These are phyloP conservation scores for Protodeltote pygarga DNA, from an alignment of 2,888 invertebrate genomes.

Conservation along the genomic window DNA sequence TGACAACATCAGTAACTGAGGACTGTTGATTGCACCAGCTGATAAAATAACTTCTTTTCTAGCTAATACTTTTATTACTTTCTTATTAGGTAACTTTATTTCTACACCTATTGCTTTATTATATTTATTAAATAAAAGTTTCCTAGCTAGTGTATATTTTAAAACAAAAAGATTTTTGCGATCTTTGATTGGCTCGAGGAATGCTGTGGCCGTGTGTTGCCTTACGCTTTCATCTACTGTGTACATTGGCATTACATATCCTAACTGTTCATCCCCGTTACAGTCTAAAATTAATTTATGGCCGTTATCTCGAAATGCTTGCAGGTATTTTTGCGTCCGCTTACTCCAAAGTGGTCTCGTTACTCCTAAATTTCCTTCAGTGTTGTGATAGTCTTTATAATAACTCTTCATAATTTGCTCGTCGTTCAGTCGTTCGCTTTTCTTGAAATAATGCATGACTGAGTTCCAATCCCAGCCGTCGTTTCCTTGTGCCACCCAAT, in stretches of 20 bases:
- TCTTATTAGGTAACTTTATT: conserved; percentile 47
- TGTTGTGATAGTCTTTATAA: conserved; percentile 60
- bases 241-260: conserved; percentile 53
- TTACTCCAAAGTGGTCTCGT: conserved; percentile 62
- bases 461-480: conserved; percentile 66
- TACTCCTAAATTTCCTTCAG: conserved; percentile 57
- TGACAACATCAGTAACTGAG: conserved; percentile 70
- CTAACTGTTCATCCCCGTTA: conserved; percentile 57
- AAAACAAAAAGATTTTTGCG: conserved; percentile 58
- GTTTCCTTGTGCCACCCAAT: conserved; percentile 86
- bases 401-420: conserved; percentile 53
- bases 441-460: conserved; percentile 62
- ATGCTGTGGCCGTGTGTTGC: conserved; percentile 58
- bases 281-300: conserved; percentile 53
- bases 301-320: conserved; percentile 61
- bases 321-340: conserved; percentile 65
- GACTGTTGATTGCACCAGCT: conserved; percentile 66
- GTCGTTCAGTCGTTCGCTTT: conserved; percentile 58
- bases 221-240: conserved; percentile 54
- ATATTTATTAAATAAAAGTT: conserved; percentile 54
- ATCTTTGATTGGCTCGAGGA: conserved; percentile 51
- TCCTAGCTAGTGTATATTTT: conserved; percentile 59
- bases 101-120: conserved; percentile 59
- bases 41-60: conserved; percentile 65
- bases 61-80: conserved; percentile 46